phyloP scores from a whole-genome alignment of 2,888 invertebrate genomes.

The Notodonta dromedarius region DNA sequence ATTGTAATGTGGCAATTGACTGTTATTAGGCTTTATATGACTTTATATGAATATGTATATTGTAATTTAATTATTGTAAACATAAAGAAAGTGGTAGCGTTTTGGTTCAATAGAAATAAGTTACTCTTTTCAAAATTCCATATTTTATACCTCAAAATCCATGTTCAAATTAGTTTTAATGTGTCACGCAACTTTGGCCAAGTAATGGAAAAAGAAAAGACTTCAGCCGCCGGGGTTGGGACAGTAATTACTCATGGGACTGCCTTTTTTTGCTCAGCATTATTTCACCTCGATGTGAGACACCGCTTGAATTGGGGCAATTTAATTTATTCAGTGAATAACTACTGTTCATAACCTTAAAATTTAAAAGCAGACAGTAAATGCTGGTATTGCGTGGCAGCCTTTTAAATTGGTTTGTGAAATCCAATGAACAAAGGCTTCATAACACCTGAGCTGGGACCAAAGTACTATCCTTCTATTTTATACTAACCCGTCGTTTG shows the following conservation, averaged over 20 bases:
- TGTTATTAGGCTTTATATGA: too few relatives aligned
- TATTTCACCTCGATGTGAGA: slow-evolving; percentile 21
- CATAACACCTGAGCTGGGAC: too few relatives aligned
- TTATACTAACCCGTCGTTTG: too few relatives aligned
- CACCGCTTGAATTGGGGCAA: slow-evolving; percentile 9
- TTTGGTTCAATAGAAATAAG: too few relatives aligned
- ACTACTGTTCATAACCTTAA: slow-evolving; percentile 9
- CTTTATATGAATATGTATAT: too few relatives aligned
- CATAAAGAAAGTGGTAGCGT: too few relatives aligned
- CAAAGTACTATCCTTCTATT: too few relatives aligned
- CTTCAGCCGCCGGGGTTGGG: slow-evolving; percentile 24
- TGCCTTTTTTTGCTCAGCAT: slow-evolving; percentile 17
- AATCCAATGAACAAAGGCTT: too few relatives aligned
- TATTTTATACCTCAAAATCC: not conserved
- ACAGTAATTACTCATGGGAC: slow-evolving; percentile 36
- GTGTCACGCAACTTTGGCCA: slow-evolving; percentile 16
- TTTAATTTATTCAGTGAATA: slow-evolving; percentile 23
- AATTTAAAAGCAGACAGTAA: not conserved
- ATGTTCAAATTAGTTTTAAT: slow-evolving; percentile 1
- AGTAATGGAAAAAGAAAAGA: slow-evolving; percentile 23
- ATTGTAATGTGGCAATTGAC: not conserved
- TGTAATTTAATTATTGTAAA: too few relatives aligned
- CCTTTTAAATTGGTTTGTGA: too few relatives aligned
- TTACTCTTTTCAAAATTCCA: not conserved
- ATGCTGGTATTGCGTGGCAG: too few relatives aligned